A percentile compares a stretch with the other conserved stretches of the same genome.
These are phyloP conservation scores for Agriopis marginaria DNA, from an alignment of 2,888 invertebrate genomes.

Conservation along the genomic window DNA sequence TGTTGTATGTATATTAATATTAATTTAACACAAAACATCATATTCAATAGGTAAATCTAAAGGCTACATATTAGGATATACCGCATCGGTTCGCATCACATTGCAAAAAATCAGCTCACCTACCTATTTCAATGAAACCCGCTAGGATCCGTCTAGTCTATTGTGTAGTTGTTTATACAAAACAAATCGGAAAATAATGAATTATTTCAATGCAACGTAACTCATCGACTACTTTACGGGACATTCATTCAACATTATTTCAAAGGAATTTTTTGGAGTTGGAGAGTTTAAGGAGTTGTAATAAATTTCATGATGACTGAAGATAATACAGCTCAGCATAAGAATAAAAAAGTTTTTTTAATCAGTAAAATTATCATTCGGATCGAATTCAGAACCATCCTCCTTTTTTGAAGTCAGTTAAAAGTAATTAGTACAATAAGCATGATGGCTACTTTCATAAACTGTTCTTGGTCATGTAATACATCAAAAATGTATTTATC, in stretches of 20 bases:
- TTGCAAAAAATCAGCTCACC: background rate
- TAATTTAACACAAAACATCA: background rate
- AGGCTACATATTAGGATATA: background rate
- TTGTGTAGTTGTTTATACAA: background rate
- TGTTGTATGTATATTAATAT: background rate
- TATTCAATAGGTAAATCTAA: slow-evolving; percentile 1
- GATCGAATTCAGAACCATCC: no score
- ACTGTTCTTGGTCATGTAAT: no score
- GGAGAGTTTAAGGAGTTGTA: no score
- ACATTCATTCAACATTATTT: background rate
- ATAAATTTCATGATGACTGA: no score
- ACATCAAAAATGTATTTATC: no score
- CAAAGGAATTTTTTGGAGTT: no score
- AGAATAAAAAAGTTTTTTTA: no score
- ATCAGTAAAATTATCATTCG: no score
- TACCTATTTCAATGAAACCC: background rate
- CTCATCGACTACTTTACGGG: background rate
- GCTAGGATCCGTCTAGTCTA: background rate
- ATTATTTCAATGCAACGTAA: background rate
- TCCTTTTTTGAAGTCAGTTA: no score
- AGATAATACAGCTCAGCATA: no score
- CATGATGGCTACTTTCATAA: no score
- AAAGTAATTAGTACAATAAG: no score
- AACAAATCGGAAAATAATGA: background rate
- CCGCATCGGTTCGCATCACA: background rate